Evolutionary conservation across 2,113 vertebrate genomes (phyloP), one percentile per base, ranked within the genome.

Genomic region (Gallinago paraguaiae): DNA sequence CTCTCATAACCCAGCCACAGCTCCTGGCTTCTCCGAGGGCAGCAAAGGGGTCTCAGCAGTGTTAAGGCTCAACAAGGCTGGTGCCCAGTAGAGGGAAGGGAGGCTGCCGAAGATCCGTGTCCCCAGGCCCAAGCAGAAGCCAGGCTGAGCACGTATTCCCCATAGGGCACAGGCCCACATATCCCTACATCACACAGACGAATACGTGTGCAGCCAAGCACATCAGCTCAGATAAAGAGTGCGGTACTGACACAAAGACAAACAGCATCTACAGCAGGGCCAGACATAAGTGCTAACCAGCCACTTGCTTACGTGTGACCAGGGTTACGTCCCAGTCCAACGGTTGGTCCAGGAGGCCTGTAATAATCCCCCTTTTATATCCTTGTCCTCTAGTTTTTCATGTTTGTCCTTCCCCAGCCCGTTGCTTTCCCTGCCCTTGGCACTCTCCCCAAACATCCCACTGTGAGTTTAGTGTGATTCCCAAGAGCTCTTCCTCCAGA

Each of bases 31-130:
- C 60, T 54, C 31, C 2, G 0, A 77, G 28, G 53, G 17, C 35
- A 61, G 23, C 53, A n/a, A 7, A 1, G 13, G n/a, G 6, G 12
- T 35, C 17, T 13, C 2, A 0, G 15, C 0, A 2, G 41, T 7
- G 33, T 15, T 54, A 78, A 71, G n/a, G 31, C 18, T 76, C 10
- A 1, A 17, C 1, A 0, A 77, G 43, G 33, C 45, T 50, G 46
- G 8, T 2, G 0, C 14, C 10, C 0, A 1, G 6, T 6, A 50
- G 17, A 51, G 63, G 17, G 18, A 14, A 56, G 23, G 18, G 17
- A 56, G 13, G 53, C 28, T 57, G 46, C 6, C 0, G 1, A 56
- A 45, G 17, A 65, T 28, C 14, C 1, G 0, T 8, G 17, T 25
- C 27, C 13, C 53, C 15, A 51, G 6, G 3, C 16, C 23, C 12